Base-by-base conservation (phyloP, 2,888 invertebrate genomes). In the Cinara cedri region DNA sequence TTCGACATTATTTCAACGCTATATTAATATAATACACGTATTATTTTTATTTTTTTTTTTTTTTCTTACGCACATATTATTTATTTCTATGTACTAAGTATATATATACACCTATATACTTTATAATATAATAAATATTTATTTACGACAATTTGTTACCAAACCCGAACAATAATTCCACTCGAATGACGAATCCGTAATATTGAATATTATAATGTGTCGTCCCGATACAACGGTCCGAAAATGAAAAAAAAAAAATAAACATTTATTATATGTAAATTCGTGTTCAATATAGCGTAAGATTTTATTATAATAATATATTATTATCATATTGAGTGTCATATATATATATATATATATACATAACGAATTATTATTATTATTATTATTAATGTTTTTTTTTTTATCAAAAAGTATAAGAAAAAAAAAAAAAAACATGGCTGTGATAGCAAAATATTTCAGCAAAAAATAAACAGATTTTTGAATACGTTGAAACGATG, bases 391-490 rank as follows among this genome's bases (percentile, higher is more conserved):
- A 68, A 24, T 49, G 13, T 26, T 76, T 68, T 51, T 19, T 26
- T 68, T 68, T 68, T 78, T 68, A 60, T 60, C 60, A 60, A 78
- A 75, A 55, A 66, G 51, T 46, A 3, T 24, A 2, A 11, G 42
- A 34, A 34, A 34, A 34, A 34, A 34, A 34, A 34, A 62, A 76
- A 34, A 49, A 78, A 78, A 78, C 76, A 68, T 60, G 76, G 76
- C 76, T 78, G 76, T 78, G 76, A 78, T 78, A 78, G 57, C 76
- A 65, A 68, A 51, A 60, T 78, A 78, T 78, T 78, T 78, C 76
- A 78, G 76, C 76, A 68, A 72, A 71, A 3, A 68, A 78, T 68
- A 78, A 76, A 68, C 68, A 57, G 57, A 68, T 68, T 68, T 78
- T 55, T 34, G 34, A 78, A 57, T 57, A 57, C 49, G 21, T 68